Evolutionary conservation across 2,113 vertebrate species (phyloP), one percentile per base, ranked within the genome.

Genomic region (Hydrolagus affinis): DNA sequence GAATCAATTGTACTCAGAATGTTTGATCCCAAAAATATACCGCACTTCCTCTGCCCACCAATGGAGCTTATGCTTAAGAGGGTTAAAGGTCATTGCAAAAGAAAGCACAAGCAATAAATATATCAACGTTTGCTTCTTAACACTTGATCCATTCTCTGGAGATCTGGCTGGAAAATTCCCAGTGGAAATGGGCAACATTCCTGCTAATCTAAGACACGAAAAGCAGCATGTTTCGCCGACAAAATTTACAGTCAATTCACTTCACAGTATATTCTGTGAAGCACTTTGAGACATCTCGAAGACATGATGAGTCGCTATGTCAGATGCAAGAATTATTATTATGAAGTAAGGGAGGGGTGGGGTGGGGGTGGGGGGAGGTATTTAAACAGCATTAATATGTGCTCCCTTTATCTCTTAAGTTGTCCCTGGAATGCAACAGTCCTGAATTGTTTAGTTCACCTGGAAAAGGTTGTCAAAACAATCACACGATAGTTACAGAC

Each of bases 1-100:
- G 62, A 80, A 80, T n/a, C 76, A 77, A 77, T 59, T 77, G 21
- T 23, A 59, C 6, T 23, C n/a, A 59, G 11, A 77, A 59, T 77
- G 23, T 59, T 59, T 59, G 56, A 15, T 60, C 30, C n/a, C 21
- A 77, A n/a, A 75, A 44, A 44, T 44, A 28, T 25, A 25, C 25
- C 25, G 23, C 32, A 44, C 32, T 75, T 8, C 44, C n/a, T 15
- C n/a, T 25, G 56, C 75, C 44, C 19, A 23, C 11, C 44, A 17
- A 10, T 15, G 21, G 12, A n/a, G 59, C 21, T 23, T 44, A 74
- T 4, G 12, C 17, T 19, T 77, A 77, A 11, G 59, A 15, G 56
- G 75, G 2, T 57, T 59, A 60, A 60, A 60, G 2, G 10, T 57
- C 23, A n/a, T 6, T 60, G 75, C 10, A 23, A 71, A 11, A 57